Evolutionary conservation across 2,113 vertebrate genomes (phyloP).

Genomic region (Myodes glareolus): DNA sequence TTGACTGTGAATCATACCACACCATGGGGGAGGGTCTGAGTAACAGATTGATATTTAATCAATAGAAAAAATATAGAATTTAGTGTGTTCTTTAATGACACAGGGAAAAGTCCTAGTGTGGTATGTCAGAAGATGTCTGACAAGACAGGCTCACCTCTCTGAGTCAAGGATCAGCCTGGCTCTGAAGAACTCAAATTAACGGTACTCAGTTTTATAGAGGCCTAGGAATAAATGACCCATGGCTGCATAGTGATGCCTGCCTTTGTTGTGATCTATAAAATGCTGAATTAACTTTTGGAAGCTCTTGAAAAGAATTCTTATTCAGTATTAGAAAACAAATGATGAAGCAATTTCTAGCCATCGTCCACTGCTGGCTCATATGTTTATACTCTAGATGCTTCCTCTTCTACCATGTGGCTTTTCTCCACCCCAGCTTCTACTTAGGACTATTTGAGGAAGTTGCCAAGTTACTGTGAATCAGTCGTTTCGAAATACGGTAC

Average conservation of each 20-base stretch:
- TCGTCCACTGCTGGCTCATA: not conserved
- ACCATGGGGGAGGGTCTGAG: not conserved
- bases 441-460: not conserved
- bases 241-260: not conserved
- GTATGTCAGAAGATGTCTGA: not conserved
- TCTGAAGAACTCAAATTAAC: not conserved
- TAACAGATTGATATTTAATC: not conserved
- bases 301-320: not conserved
- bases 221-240: not conserved
- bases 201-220: not conserved
- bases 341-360: not conserved
- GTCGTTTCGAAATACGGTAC: conserved; percentile 30
- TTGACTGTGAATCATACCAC: not conserved
- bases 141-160: not conserved
- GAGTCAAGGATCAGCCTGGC: not conserved
- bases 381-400: not conserved
- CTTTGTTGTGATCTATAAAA: not conserved
- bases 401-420: not conserved
- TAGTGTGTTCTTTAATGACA: not conserved
- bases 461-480: not conserved
- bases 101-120: not conserved
- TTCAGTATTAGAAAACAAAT: not conserved
- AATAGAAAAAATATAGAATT: not conserved
- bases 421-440: not conserved
- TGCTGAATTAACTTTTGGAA: conserved; percentile 12